phyloP scores from a whole-genome alignment of 2,797 vertebrate species.

The Bradypodion ventrale region DNA sequence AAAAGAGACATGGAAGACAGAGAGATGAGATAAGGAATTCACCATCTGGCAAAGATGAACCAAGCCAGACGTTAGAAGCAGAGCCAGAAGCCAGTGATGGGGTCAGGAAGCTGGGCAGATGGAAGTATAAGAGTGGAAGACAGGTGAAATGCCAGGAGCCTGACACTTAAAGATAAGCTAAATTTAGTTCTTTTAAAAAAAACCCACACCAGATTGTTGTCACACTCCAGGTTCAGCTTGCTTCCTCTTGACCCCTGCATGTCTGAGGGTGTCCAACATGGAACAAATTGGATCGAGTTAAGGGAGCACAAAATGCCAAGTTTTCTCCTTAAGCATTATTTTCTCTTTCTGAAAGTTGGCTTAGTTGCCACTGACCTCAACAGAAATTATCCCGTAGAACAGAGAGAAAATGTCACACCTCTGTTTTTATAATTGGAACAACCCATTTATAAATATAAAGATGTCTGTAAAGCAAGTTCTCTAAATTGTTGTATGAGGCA shows the following conservation, averaged over 20 bases:
- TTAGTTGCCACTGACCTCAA: neutral
- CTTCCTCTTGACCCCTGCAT: neutral
- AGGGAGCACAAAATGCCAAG: neutral
- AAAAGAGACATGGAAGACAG: conserved; percentile 28
- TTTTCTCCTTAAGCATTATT: neutral
- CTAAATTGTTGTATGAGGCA: too few species aligned
- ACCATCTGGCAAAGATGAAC: neutral
- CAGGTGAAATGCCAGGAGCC: neutral
- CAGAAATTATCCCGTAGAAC: neutral
- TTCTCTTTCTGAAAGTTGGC: neutral
- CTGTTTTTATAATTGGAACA: neutral
- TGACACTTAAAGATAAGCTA: conserved; percentile 20
- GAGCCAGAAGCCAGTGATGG: neutral
- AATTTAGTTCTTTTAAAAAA: neutral
- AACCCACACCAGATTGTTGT: neutral
- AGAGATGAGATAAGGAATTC: conserved; percentile 3
- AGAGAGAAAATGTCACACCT: neutral
- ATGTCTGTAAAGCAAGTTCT: neutral
- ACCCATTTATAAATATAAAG: neutral
- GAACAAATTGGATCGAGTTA: conserved; percentile 1
- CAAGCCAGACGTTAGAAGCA: neutral
- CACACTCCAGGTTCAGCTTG: neutral
- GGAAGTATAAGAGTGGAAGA: neutral
- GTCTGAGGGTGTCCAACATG: neutral
- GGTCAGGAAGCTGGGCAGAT: neutral